A percentile compares a stretch with the other conserved stretches of the same genome.
These are phyloP conservation scores for Gambusia yucatana DNA, from an alignment of 2,797 vertebrate genomes.

Conservation along the genomic window DNA sequence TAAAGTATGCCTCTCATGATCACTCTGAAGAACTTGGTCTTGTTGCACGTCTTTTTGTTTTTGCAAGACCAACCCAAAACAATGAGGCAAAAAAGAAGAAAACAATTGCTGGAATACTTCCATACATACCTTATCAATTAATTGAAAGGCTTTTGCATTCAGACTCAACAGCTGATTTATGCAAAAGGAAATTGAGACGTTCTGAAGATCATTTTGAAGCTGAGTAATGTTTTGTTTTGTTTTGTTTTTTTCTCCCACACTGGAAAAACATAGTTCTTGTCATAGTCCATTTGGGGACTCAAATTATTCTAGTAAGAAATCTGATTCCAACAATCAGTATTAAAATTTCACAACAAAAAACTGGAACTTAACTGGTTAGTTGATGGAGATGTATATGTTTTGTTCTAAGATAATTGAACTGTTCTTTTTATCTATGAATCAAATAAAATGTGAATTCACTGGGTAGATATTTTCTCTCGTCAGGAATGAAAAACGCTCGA, in stretches of 20 bases:
- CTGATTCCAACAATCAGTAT: neutral
- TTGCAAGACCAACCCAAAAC: neutral
- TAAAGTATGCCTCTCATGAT: conserved; percentile 21
- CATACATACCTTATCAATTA: neutral
- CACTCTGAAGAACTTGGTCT: conserved; percentile 4
- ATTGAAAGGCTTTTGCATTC: neutral
- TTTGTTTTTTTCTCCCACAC: neutral
- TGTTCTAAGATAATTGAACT: neutral
- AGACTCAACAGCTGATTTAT: conserved; percentile 1
- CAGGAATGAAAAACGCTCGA: neutral
- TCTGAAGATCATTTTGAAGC: neutral
- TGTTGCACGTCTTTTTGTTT: conserved; percentile 3
- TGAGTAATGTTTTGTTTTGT: neutral
- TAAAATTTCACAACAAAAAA: neutral
- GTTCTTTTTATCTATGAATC: neutral
- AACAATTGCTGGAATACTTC: neutral
- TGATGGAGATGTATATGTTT: neutral
- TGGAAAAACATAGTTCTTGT: neutral
- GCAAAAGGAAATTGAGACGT: neutral
- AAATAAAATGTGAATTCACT: neutral
- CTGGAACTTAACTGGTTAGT: neutral
- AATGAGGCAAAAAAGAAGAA: neutral
- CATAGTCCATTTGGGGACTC: neutral
- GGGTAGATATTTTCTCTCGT: neutral
- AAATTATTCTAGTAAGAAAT: neutral